Evolutionary conservation across 1,140 invertebrate species (phyloP).

Genomic region (Drosophila bifasciata): DNA sequence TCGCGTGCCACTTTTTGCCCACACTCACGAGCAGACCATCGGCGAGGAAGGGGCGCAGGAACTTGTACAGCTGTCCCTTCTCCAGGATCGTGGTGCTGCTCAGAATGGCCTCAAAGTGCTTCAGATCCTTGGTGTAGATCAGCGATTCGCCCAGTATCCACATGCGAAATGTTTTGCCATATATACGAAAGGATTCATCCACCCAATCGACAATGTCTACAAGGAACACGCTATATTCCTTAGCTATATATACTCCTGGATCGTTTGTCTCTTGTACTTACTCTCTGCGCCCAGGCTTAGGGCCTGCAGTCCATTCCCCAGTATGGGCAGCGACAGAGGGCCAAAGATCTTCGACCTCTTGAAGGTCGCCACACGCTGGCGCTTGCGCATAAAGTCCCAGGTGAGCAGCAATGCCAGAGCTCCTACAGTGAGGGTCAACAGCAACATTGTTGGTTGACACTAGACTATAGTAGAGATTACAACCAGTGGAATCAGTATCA

Average conservation of each 20-base stretch:
- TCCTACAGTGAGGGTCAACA: conserved; percentile 50
- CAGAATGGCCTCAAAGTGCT: conserved; percentile 61
- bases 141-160: conserved; percentile 85
- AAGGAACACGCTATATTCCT: not conserved
- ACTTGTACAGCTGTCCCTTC: conserved; percentile 75
- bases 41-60: conserved; percentile 82
- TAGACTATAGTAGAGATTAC: too few species aligned
- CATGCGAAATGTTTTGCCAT: conserved; percentile 84
- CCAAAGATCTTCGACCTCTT: conserved; percentile 47
- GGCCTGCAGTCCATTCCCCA: conserved; percentile 55
- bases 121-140: conserved; percentile 80
- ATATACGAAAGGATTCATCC: conserved; percentile 32
- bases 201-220: conserved; percentile 53
- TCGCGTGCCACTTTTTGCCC: conserved; percentile 63
- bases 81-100: conserved; percentile 61
- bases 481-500: not conserved
- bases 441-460: too few species aligned
- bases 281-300: conserved; percentile 64
- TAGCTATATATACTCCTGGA: too few species aligned
- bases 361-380: conserved; percentile 31
- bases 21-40: conserved; percentile 80
- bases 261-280: conserved; percentile 19
- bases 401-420: conserved; percentile 43
- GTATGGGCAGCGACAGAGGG: conserved; percentile 43
- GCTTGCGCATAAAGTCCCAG: conserved; percentile 65